Evolutionary conservation across 2,113 vertebrate genomes (phyloP).

Genomic region (Dasyornis broadbenti): DNA sequence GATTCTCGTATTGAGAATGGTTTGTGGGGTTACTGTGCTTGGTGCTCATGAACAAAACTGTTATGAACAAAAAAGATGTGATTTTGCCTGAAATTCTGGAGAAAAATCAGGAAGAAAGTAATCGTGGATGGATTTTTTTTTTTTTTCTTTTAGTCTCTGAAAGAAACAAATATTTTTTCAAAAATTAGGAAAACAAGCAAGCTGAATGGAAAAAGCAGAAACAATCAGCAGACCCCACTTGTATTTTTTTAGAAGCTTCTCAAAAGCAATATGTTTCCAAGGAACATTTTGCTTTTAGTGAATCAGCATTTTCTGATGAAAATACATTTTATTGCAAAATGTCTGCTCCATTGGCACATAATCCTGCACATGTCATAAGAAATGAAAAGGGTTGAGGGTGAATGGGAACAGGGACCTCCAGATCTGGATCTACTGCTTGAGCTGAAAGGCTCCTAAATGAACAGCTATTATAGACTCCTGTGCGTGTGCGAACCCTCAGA

Average conservation of each 20-base stretch:
- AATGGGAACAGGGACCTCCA: neutral
- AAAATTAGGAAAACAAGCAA: neutral
- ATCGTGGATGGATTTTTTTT: accelerated
- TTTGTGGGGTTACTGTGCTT: neutral
- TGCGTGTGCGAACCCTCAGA: neutral
- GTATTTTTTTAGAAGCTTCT: neutral
- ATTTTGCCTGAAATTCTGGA: neutral
- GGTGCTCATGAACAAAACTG: neutral
- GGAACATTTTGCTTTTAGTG: neutral
- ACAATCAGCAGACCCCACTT: neutral
- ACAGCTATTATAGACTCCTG: neutral
- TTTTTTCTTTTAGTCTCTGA: neutral
- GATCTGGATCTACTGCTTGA: neutral
- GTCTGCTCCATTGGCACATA: neutral
- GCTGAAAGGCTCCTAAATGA: neutral
- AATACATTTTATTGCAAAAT: neutral
- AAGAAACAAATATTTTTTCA: neutral
- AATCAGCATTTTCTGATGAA: constrained; percentile 29
- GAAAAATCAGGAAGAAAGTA: neutral
- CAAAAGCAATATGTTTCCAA: neutral
- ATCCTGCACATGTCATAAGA: neutral
- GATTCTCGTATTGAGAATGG: neutral
- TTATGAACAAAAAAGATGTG: neutral
- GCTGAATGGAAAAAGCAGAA: neutral
- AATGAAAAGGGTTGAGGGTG: neutral